phyloP scores from a whole-genome alignment of 1,140 invertebrate species.

The Philopotamus ludificatus region DNA sequence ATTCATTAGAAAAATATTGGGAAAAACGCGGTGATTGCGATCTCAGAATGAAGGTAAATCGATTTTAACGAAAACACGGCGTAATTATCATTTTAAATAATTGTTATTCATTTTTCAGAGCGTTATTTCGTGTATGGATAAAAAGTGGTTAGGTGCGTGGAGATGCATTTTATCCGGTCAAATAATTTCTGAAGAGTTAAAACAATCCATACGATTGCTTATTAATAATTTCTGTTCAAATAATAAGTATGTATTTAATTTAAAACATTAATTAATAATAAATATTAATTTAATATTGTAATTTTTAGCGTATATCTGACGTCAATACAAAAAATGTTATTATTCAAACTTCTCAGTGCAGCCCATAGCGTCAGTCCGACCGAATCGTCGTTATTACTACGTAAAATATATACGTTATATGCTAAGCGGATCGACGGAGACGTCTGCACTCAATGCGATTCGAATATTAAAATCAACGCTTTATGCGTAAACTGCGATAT shows the following conservation, averaged over 20 bases:
- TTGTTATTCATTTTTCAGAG: slow-evolving; percentile 49
- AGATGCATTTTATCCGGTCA: slow-evolving; percentile 61
- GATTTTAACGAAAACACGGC: neutral
- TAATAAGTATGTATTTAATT: slow-evolving; percentile 47
- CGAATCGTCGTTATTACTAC: slow-evolving; percentile 28
- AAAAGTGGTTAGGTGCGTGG: slow-evolving; percentile 64
- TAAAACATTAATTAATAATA: neutral
- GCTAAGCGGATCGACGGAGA: slow-evolving; percentile 33
- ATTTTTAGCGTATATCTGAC: slow-evolving; percentile 34
- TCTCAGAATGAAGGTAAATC: slow-evolving; percentile 57
- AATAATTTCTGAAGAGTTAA: slow-evolving; percentile 49
- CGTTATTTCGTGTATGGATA: slow-evolving; percentile 61
- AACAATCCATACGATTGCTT: slow-evolving; percentile 52
- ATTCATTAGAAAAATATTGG: slow-evolving; percentile 58
- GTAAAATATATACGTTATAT: slow-evolving; percentile 35
- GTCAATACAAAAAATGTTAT: slow-evolving; percentile 48
- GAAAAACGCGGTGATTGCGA: slow-evolving; percentile 57
- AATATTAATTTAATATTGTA: neutral
- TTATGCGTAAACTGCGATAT: slow-evolving; percentile 57
- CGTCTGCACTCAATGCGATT: slow-evolving; percentile 37
- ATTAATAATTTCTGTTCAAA: slow-evolving; percentile 50
- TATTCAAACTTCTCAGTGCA: slow-evolving; percentile 47
- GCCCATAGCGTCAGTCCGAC: slow-evolving; percentile 15
- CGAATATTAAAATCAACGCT: slow-evolving; percentile 42
- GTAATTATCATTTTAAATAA: neutral